phyloP scores from a whole-genome alignment of 2,113 vertebrate genomes.

The Neodontobutis hainanensis region DNA sequence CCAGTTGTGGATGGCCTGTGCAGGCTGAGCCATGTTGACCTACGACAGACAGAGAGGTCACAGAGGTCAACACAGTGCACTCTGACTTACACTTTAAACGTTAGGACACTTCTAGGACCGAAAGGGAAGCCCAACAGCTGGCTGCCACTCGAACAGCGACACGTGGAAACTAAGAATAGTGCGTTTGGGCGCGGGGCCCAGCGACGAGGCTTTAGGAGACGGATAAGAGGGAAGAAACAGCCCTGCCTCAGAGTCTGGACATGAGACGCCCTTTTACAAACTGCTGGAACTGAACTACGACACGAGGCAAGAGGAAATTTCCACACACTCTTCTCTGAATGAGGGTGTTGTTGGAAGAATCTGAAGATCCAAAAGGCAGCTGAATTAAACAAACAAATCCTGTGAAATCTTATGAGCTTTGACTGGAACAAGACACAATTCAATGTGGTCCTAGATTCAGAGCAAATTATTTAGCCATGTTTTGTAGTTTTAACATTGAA shows the following conservation, averaged over 20 bases:
- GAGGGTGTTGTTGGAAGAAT: neutral
- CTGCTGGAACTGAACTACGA: neutral
- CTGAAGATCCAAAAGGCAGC: neutral
- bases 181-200: neutral
- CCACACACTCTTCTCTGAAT: constrained; percentile 2
- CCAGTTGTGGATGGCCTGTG: constrained; percentile 92
- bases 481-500: no score
- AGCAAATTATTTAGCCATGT: no score
- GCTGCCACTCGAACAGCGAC: neutral
- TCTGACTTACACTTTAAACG: neutral
- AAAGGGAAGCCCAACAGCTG: constrained; percentile 36
- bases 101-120: constrained; percentile 33
- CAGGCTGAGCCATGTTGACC: constrained; percentile 87
- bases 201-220: constrained; percentile 8
- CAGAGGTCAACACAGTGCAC: neutral
- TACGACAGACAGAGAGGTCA: constrained; percentile 37
- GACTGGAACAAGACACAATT: no score
- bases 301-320: constrained; percentile 1
- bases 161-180: constrained; percentile 54
- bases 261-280: neutral
- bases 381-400: neutral
- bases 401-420: neutral
- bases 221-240: constrained; percentile 30
- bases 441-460: no score
- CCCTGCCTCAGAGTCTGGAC: neutral